Conservation (phyloP, 2,797 vertebrate genomes). For the Epinephelus coioides region DNA sequence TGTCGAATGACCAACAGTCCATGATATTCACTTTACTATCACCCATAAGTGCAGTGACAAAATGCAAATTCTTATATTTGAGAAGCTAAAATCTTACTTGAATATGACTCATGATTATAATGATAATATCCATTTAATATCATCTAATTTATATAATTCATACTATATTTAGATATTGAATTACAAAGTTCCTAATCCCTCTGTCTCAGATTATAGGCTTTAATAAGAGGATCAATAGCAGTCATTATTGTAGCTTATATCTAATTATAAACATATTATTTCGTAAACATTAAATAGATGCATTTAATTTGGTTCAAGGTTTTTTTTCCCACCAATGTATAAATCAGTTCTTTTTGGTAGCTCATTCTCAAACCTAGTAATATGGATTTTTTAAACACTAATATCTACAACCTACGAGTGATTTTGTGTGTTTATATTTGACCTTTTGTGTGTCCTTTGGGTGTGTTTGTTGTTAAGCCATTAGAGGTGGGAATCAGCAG, state of each 20-base stretch:
- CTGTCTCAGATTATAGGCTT: slow-evolving; percentile 7
- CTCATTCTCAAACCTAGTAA: neutral
- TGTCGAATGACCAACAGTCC: neutral
- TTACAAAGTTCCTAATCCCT: neutral
- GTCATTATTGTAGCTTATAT: neutral
- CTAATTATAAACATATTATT: neutral
- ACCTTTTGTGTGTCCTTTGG: no score
- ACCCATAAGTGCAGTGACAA: neutral
- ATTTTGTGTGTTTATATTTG: no score
- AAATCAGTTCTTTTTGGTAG: neutral
- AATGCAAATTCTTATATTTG: neutral
- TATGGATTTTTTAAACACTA: no score
- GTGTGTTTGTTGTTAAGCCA: no score
- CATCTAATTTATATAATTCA: no score
- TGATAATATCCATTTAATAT: no score
- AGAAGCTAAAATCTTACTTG: neutral
- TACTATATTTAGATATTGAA: no score
- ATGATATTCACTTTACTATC: neutral
- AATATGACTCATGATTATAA: no score
- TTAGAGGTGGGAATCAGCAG: no score
- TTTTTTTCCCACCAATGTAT: neutral
- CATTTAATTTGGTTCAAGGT: neutral
- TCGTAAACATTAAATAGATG: neutral
- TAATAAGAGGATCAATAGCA: neutral
- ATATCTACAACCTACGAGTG: no score